Evolutionary conservation across 2,797 vertebrate species (phyloP), one percentile per base, ranked within the genome.

Genomic region (Cirrhinus mrigala): DNA sequence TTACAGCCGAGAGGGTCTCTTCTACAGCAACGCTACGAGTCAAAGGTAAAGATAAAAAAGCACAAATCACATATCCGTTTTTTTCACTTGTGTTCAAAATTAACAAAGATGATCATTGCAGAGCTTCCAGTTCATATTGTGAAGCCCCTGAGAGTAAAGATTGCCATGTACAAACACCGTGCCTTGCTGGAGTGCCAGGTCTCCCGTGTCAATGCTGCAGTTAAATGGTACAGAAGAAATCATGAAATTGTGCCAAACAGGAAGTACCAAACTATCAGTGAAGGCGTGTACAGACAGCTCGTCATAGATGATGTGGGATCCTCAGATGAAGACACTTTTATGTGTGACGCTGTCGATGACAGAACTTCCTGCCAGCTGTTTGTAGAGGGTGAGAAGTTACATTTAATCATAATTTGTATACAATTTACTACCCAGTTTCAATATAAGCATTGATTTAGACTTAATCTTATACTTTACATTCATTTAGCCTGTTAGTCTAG

Each of bases 151-250:
- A 91, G 96, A 73, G 97, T 98, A 70, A 99, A 99, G 93, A 97
- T 98, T 0, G 98, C 97, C 24, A 97, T 99, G 89, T 98, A 99
- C 90, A 97, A 92, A 81, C 97, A 98, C 84, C 92, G 96, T 0
- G 97, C 96, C 0, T 86, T 98, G 86, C 94, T 99, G 29, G 98
- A 99, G 93, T 99, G 98, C 93, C 97, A 98, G 88, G 95, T 99
- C 79, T 99, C 98, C 0, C 94, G 97, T 6, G 91, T 96, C 69
- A 99, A 94, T 0, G 98, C 97, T 77, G 88, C 93, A 84, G 98
- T 99, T 79, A 94, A 78, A 22, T 99, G 98, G 98, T 98, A 95
- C 92, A 98, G 97, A 87, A 96, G 93, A 77, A 85, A 90, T 0
- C 29, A 87, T 50, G 96, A 97, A 90, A 93, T 99, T 9, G 85